Conservation (phyloP, 2,888 invertebrate species). For the Eristalis arbustorum region DNA sequence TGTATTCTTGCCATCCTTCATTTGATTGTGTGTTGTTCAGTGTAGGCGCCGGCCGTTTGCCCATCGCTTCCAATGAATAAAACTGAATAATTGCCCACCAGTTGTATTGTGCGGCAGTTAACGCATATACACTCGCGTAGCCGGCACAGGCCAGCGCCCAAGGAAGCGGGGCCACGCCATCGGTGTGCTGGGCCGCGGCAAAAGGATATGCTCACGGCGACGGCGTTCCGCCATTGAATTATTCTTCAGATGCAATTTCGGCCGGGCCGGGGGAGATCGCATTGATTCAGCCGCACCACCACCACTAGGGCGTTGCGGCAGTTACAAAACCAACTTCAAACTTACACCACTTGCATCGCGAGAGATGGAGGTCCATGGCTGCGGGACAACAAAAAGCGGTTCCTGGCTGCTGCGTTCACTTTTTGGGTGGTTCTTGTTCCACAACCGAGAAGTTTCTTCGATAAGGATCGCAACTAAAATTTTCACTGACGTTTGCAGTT, state of each 20-base stretch:
- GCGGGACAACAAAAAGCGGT: constrained; percentile 8
- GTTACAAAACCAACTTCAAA: constrained; percentile 55
- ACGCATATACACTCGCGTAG: background rate
- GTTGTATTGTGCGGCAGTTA: constrained; percentile 26
- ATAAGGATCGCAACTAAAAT: constrained; percentile 58
- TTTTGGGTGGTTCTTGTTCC: background rate
- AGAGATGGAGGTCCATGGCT: background rate
- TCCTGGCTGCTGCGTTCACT: constrained; percentile 43
- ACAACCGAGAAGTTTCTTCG: constrained; percentile 35
- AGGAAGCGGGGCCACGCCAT: background rate
- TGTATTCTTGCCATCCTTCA: constrained; percentile 58
- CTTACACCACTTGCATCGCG: constrained; percentile 23
- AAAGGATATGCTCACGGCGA: constrained; percentile 45
- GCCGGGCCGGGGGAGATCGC: constrained; percentile 1
- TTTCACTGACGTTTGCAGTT: constrained; percentile 36
- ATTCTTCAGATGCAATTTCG: constrained; percentile 51
- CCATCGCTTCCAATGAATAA: constrained; percentile 40
- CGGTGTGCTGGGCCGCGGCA: constrained; percentile 19
- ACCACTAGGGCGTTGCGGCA: background rate
- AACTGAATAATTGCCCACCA: constrained; percentile 66
- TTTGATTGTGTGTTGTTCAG: constrained; percentile 57
- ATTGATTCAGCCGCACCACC: constrained; percentile 38
- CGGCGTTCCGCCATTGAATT: constrained; percentile 58
- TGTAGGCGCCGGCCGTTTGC: constrained; percentile 49
- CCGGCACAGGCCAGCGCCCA: background rate